phyloP scores from a whole-genome alignment of 2,797 vertebrate genomes.

The Gila robusta region DNA sequence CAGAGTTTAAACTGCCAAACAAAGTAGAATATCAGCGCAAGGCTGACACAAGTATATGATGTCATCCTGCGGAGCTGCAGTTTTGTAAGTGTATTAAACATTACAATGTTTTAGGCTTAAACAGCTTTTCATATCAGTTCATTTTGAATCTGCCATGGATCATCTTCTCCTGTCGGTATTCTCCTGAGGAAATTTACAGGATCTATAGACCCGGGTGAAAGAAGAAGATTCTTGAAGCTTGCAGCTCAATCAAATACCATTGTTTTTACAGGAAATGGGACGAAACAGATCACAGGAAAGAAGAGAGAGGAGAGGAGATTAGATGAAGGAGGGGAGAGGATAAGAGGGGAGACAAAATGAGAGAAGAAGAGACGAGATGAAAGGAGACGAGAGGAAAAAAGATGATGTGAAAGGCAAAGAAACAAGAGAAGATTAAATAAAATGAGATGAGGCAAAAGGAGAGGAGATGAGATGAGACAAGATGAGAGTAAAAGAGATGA shows the following conservation, averaged over 20 bases:
- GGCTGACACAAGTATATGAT: background rate
- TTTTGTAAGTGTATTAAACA: background rate
- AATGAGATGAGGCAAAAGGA: background rate
- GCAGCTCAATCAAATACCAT: background rate
- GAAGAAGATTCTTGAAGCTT: background rate
- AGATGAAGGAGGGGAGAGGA: background rate
- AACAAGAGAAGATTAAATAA: background rate
- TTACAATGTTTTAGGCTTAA: background rate
- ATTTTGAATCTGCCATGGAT: background rate
- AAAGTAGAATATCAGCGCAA: background rate
- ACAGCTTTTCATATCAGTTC: background rate
- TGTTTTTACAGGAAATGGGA: background rate
- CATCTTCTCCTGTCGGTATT: background rate
- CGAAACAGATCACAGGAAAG: background rate
- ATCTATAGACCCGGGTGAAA: background rate
- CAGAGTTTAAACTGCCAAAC: slow-evolving; percentile 5
- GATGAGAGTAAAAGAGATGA: background rate
- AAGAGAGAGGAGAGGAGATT: background rate
- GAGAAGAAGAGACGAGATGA: background rate
- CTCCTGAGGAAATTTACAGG: slow-evolving; percentile 4
- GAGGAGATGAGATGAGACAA: background rate
- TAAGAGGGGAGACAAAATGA: background rate
- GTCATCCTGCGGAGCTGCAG: background rate
- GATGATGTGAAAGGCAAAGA: background rate
- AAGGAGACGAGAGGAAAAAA: background rate